A percentile compares a stretch with the other conserved stretches of the same genome.
Evolutionary conservation across 2,888 invertebrate genomes (phyloP).

Genomic region (Eilema caniola): DNA sequence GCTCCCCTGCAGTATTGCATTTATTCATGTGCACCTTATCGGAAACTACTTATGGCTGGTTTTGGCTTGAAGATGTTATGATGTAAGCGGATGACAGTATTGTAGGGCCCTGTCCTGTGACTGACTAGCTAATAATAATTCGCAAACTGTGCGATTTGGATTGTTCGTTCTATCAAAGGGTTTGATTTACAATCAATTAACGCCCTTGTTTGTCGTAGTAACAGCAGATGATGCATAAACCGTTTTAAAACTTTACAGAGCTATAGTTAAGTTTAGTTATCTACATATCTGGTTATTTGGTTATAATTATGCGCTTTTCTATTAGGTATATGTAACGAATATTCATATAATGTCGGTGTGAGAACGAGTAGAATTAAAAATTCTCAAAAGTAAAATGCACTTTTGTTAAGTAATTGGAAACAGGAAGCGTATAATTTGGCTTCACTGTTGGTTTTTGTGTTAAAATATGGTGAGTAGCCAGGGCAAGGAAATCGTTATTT

Average conservation of each 20-base stretch:
- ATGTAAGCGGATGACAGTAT: slow-evolving; percentile 58
- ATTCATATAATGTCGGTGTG: slow-evolving; percentile 16
- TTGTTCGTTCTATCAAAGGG: slow-evolving; percentile 19
- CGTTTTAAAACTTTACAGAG: no score
- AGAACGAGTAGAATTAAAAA: slow-evolving; percentile 13
- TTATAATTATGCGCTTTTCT: background rate
- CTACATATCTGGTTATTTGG: background rate
- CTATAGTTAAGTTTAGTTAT: background rate
- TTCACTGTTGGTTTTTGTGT: slow-evolving; percentile 30
- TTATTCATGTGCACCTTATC: slow-evolving; percentile 43
- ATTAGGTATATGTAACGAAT: background rate
- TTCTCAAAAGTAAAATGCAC: slow-evolving; percentile 16
- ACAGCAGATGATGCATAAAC: background rate
- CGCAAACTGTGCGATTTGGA: slow-evolving; percentile 17
- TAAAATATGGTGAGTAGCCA: slow-evolving; percentile 31
- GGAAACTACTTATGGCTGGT: slow-evolving; percentile 35
- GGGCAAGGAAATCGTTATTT: slow-evolving; percentile 33
- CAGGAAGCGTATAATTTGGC: slow-evolving; percentile 39
- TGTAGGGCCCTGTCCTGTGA: slow-evolving; percentile 59
- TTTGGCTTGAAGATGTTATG: slow-evolving; percentile 43
- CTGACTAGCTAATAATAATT: slow-evolving; percentile 34
- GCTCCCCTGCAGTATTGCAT: slow-evolving; percentile 64
- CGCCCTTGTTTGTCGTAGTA: slow-evolving; percentile 9
- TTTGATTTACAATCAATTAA: slow-evolving; percentile 17
- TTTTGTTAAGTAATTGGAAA: slow-evolving; percentile 23